phyloP scores from a whole-genome alignment of 2,888 invertebrate genomes.

The Halocaridina rubra region DNA sequence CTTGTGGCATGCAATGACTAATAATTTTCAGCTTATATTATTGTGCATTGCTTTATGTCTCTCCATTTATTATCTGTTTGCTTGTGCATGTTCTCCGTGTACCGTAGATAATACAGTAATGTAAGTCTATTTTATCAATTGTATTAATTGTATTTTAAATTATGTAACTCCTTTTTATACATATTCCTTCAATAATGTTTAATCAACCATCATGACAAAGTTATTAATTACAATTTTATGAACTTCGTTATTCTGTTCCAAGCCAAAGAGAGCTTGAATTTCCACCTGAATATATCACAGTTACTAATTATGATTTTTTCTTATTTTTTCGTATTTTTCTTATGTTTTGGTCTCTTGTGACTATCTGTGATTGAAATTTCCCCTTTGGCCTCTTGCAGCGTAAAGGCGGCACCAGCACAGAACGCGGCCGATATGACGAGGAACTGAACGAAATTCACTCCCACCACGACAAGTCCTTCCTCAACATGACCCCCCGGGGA shows the following conservation, averaged over 20 bases:
- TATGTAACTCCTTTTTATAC: too few relatives aligned
- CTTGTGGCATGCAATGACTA: background rate
- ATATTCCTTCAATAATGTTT: too few relatives aligned
- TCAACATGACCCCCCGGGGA: conserved; percentile 54
- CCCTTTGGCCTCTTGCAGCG: conserved; percentile 46
- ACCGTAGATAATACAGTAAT: background rate
- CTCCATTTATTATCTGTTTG: conserved; percentile 16
- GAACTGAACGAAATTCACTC: conserved; percentile 62
- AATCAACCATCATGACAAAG: too few relatives aligned
- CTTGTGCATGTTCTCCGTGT: conserved; percentile 45
- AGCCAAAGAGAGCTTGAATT: too few relatives aligned
- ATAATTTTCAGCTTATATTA: too few relatives aligned
- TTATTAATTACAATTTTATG: too few relatives aligned
- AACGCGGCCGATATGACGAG: conserved; percentile 60
- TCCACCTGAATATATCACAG: too few relatives aligned
- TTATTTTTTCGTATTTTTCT: background rate
- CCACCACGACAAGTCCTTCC: conserved; percentile 52
- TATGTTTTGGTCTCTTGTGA: background rate
- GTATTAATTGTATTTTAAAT: background rate
- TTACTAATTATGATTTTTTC: too few relatives aligned
- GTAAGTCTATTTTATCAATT: background rate
- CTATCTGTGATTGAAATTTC: background rate
- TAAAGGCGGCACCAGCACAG: conserved; percentile 53
- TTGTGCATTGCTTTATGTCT: too few relatives aligned
- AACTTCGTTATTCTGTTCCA: too few relatives aligned